These are phyloP conservation scores for Struthidea cinerea DNA, from an alignment of 2,113 vertebrate genomes.

Conservation along the genomic window DNA sequence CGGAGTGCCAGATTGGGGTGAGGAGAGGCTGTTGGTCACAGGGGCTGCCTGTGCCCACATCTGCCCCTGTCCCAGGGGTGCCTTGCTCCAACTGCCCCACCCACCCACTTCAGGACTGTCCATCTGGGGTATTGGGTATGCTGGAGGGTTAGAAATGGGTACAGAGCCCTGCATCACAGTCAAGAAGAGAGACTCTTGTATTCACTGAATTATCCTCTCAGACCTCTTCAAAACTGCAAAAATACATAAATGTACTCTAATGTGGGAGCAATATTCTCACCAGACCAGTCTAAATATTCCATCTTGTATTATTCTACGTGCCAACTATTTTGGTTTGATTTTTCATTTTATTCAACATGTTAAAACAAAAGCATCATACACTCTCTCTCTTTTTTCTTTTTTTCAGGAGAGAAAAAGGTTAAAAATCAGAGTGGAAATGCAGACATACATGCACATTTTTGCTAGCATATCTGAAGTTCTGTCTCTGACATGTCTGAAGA, in stretches of 20 bases:
- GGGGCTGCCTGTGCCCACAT: not conserved
- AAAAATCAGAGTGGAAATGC: not conserved
- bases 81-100: not conserved
- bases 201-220: not conserved
- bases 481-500: too few species aligned
- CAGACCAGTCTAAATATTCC: not conserved
- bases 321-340: not conserved
- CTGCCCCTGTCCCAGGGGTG: fast-evolving
- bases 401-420: not conserved
- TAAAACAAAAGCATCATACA: not conserved
- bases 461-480: not conserved
- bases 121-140: not conserved
- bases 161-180: not conserved
- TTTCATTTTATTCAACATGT: not conserved
- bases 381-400: not conserved
- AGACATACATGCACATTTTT: not conserved
- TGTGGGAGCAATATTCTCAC: not conserved
- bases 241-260: not conserved
- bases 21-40: not conserved
- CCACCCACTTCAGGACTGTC: not conserved
- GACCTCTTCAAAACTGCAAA: not conserved
- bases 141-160: not conserved
- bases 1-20: fast-evolving
- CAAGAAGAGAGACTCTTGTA: not conserved
- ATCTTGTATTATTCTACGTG: not conserved